Percentiles rank a stretch among this genome's conserved stretches.
These are phyloP conservation scores for Leptobrachium ailaonicum DNA, from an alignment of 2,113 vertebrate genomes.

Conservation along the genomic window DNA sequence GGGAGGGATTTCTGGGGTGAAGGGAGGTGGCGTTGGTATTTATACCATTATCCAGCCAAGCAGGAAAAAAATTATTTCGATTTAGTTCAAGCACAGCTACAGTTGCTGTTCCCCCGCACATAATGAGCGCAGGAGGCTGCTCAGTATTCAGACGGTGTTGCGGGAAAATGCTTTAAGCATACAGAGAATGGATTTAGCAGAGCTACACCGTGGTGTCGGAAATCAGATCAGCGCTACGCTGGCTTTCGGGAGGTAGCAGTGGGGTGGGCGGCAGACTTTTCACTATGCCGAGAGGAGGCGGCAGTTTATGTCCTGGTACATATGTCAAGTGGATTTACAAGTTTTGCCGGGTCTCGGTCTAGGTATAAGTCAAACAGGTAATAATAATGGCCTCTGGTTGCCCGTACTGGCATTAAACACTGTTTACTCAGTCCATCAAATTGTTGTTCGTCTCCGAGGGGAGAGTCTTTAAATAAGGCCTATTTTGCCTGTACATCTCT, in stretches of 20 bases:
- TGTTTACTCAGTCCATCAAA: constrained; percentile 38
- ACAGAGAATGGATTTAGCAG: constrained; percentile 66
- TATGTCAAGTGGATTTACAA: constrained; percentile 42
- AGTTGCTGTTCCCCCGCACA: constrained; percentile 63
- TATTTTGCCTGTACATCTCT: constrained; percentile 32
- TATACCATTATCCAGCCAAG: constrained; percentile 37
- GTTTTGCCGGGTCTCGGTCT: constrained; percentile 28
- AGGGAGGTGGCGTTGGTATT: constrained; percentile 48
- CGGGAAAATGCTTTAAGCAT: constrained; percentile 66
- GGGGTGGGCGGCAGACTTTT: constrained; percentile 16
- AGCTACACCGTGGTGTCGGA: constrained; percentile 55
- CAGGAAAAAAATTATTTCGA: constrained; percentile 61
- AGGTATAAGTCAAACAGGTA: constrained; percentile 45
- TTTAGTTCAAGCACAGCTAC: constrained; percentile 68
- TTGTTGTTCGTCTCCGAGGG: constrained; percentile 40
- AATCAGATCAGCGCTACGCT: constrained; percentile 36
- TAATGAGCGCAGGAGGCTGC: constrained; percentile 76
- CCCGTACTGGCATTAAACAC: constrained; percentile 29
- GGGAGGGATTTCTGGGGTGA: constrained; percentile 30
- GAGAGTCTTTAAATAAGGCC: constrained; percentile 28
- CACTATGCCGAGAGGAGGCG: constrained; percentile 22
- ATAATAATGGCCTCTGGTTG: constrained; percentile 39
- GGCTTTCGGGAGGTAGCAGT: not conserved
- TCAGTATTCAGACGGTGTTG: constrained; percentile 74
- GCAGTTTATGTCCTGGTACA: constrained; percentile 32